Percentiles rank a stretch among this genome's conserved stretches.
phyloP scores from a whole-genome alignment of 2,888 invertebrate species.

The Pycnomerus fuliginosus region DNA sequence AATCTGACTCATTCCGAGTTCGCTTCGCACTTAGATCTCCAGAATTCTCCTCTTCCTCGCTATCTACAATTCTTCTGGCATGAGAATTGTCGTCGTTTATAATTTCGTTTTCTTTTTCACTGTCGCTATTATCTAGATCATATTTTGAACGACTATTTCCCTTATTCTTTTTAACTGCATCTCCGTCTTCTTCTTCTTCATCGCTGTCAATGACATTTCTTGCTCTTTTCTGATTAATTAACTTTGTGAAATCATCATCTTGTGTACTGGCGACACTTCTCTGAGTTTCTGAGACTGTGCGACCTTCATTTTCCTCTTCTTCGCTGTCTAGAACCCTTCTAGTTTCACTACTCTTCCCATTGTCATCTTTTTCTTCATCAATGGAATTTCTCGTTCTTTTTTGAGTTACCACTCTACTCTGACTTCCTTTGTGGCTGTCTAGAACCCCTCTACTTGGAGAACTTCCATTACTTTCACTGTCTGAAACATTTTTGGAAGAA shows the following conservation, averaged over 20 bases:
- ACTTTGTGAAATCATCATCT: conserved; percentile 48
- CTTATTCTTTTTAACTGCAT: background rate
- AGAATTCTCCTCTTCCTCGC: conserved; percentile 5
- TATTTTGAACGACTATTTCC: background rate
- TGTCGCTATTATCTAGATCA: background rate
- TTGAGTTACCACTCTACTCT: conserved; percentile 1
- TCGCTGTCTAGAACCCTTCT: conserved; percentile 21
- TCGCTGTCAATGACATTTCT: no score
- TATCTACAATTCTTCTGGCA: conserved; percentile 7
- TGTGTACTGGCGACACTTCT: no score
- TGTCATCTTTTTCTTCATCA: no score
- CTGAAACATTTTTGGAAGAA: background rate
- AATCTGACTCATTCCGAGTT: background rate
- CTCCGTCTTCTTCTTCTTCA: no score
- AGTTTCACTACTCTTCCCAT: background rate
- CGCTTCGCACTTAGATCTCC: background rate
- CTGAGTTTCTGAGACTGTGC: no score
- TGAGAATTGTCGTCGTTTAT: no score
- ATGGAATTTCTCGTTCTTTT: background rate
- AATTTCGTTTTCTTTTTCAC: no score
- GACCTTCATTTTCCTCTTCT: conserved; percentile 17
- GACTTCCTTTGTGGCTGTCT: background rate
- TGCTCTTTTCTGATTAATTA: conserved; percentile 35
- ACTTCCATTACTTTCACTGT: conserved; percentile 1
- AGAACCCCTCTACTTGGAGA: background rate